Evolutionary conservation across 2,113 vertebrate species (phyloP), one percentile per base, ranked within the genome.

Genomic region (Seriola rivoliana): DNA sequence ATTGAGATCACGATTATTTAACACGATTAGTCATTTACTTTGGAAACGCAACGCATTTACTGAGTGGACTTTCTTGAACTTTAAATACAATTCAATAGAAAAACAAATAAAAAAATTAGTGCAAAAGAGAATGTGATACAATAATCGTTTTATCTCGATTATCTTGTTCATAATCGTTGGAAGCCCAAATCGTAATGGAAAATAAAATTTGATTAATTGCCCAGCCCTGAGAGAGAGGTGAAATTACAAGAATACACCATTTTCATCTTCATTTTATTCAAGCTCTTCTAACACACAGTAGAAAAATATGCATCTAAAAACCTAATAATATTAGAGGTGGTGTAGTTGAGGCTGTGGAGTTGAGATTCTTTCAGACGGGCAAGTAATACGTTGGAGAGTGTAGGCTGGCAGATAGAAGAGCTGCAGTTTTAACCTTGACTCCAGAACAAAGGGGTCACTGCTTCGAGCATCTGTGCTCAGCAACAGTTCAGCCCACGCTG

Each of bases 401-500:
- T 32, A 16, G 69, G 69, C 40, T 46, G 70, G 42, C 46, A 73
- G 48, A 80, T 42, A 14, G 66, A 58, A 23, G 23, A 58, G 72
- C 48, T 7, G 34, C 19, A 57, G 68, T 25, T 52, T 63, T 23
- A 76, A 75, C 40, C 57, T 2, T 8, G 34, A 48, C 75, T 46
- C 13, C 3, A 52, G 7, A 66, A 58, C 50, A 42, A 75, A 44
- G 50, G 1, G 73, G 70, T 64, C 77, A 60, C 42, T 29, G 64
- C 77, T 50, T 65, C 46, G 3, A 80, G 71, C 78, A 13, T 72
- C 62, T 79, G 58, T 34, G 67, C 62, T 60, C 34, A 8, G 58
- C 58, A 75, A 21, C 83, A 52, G 66, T 74, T 79, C 34, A 25
- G 57, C 81, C 81, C 80, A 59, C 63, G 40, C 40, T 42, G 7